A percentile compares a stretch with the other conserved stretches of the same genome.
phyloP scores from a whole-genome alignment of 53 echinoderm and acorn worm genomes.

The Paracentrotus lividus region DNA sequence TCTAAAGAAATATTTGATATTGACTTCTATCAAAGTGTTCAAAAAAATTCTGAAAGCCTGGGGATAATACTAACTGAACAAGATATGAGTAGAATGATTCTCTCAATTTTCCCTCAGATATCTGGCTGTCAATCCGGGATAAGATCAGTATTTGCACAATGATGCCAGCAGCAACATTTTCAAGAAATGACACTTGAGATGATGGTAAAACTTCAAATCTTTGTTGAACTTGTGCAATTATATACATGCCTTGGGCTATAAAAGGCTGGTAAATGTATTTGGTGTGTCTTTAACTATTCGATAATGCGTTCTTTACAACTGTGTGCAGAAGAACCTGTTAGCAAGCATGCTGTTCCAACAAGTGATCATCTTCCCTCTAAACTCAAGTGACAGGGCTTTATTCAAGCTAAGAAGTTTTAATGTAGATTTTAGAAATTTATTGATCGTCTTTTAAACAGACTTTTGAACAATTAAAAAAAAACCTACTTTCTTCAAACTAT shows the following conservation, averaged over 20 bases:
- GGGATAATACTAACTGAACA: not conserved
- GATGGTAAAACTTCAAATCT: not conserved
- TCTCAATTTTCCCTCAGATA: not conserved
- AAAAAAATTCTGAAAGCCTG: not conserved
- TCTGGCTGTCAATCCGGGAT: not conserved
- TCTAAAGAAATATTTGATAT: not conserved
- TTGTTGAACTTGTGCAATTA: not conserved
- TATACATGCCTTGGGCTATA: not conserved
- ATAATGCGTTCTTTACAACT: not conserved
- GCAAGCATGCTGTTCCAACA: too few relatives aligned
- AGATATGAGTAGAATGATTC: not conserved
- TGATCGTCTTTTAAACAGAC: too few relatives aligned
- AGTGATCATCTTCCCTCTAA: too few relatives aligned
- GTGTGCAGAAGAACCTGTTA: not conserved
- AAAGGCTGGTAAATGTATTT: too few relatives aligned
- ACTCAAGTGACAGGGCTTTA: too few relatives aligned
- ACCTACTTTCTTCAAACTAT: too few relatives aligned
- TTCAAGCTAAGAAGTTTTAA: too few relatives aligned
- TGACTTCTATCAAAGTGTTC: not conserved
- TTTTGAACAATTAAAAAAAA: too few relatives aligned
- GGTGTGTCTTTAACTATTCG: not conserved
- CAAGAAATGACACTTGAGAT: not conserved
- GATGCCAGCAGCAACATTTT: not conserved
- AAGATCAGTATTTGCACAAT: not conserved
- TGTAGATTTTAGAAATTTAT: too few relatives aligned